Base-by-base conservation (phyloP, 2,888 invertebrate species). In the Phymatocera aterrima region DNA sequence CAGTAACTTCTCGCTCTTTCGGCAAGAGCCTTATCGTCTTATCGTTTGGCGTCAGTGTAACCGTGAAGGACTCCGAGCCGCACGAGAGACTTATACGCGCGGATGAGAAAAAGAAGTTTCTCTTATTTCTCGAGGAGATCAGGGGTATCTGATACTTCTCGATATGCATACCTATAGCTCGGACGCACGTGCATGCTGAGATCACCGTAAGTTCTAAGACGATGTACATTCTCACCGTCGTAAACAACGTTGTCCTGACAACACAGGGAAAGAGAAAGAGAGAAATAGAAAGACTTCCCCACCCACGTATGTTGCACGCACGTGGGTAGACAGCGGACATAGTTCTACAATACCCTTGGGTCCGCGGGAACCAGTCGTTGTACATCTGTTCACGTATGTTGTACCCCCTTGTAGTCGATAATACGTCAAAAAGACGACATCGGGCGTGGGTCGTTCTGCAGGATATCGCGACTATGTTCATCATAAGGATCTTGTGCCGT, bases 301-400 rank as follows among this genome's bases (percentile, higher is more conserved):
- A 57, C 75, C 75, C 75, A 75, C 57, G 57, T n/a, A n/a, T n/a
- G n/a, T 43, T 24, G 75, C 24, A 40, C 3, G 40, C 46, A 57
- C 75, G 75, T 75, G 75, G 75, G 75, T 28, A 43, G 75, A 72
- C 51, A 75, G 37, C 75, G 75, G 34, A 51, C 51, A 72, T 72
- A 51, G 72, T 51, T 72, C 34, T n/a, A 72, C 72, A 34, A 51
- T 34, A 51, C 72, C 72, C 31, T 24, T n/a, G 72, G 51, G 51
- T 51, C 54, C 15, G 18, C 75, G 54, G 57, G 54, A 54, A 72
- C 72, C 40, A 72, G 72, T 51, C 72, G 43, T 60, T 43, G 48
- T 57, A 57, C 75, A 75, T 75, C 75, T 75, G 75, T 75, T 75
- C 75, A 75, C 40, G 57, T 75, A 57, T 57, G 57, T 75, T 46